Conservation (phyloP, 64 coral and sea anemone genomes). For the Acropora tenuis region DNA sequence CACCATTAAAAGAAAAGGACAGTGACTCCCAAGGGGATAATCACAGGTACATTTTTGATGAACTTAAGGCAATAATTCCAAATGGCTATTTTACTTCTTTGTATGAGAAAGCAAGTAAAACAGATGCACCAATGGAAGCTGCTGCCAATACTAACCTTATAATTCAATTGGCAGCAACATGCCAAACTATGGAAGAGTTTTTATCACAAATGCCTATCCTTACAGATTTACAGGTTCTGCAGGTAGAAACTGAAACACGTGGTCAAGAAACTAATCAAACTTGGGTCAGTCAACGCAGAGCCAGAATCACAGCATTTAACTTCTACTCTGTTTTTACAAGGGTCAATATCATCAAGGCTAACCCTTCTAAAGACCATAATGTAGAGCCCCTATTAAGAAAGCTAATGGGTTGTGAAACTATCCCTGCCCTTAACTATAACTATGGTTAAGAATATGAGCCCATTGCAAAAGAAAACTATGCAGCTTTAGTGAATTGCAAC, state of each 20-base stretch:
- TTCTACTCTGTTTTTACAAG: conserved; percentile 37
- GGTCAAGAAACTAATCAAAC: background rate
- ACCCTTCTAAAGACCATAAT: background rate
- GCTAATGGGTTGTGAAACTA: conserved; percentile 21
- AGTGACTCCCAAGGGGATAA: background rate
- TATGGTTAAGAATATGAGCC: conserved; percentile 35
- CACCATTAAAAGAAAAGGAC: conserved; percentile 12
- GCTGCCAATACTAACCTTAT: background rate
- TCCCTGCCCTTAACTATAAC: background rate
- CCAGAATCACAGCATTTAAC: conserved; percentile 32
- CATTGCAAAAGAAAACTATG: conserved; percentile 30
- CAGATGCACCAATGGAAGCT: background rate
- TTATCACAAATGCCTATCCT: background rate
- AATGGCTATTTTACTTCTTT: conserved; percentile 27
- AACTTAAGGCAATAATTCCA: background rate
- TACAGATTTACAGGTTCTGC: background rate
- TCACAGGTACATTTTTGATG: conserved; percentile 17
- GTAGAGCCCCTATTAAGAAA: conserved; percentile 7
- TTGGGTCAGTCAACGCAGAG: conserved; percentile 6
- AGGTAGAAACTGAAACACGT: background rate
- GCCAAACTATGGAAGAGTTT: conserved; percentile 24
- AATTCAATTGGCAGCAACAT: conserved; percentile 12
- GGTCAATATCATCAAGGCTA: conserved; percentile 4
- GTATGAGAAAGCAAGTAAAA: background rate
- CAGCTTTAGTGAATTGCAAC: background rate